These are phyloP conservation scores for Pharmacophagus antenor DNA, from an alignment of 2,888 invertebrate species.

Conservation along the genomic window DNA sequence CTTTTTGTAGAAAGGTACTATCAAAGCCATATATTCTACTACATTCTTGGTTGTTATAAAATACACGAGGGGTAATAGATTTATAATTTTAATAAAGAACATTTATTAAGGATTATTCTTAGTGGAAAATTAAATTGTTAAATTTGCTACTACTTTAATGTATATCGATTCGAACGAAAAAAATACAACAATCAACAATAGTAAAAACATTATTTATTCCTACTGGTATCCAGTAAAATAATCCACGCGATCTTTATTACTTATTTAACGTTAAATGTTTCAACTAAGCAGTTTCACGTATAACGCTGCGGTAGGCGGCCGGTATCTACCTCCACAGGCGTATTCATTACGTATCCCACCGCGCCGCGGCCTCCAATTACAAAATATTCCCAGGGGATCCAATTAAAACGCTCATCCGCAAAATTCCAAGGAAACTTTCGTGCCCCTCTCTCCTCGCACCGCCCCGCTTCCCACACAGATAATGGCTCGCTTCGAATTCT, in stretches of 20 bases:
- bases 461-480: slow-evolving; percentile 33
- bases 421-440: slow-evolving; percentile 72
- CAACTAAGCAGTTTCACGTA: slow-evolving; percentile 17
- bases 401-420: slow-evolving; percentile 78
- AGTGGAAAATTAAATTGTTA: too few species aligned
- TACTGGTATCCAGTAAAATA: not conserved
- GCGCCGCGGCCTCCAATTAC: slow-evolving; percentile 62
- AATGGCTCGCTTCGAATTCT: slow-evolving; percentile 53
- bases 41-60: too few species aligned
- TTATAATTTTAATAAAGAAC: too few species aligned
- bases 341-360: slow-evolving; percentile 35
- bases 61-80: too few species aligned
- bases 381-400: slow-evolving; percentile 73
- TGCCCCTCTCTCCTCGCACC: slow-evolving; percentile 2
- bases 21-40: too few species aligned
- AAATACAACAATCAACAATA: not conserved
- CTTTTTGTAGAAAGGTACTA: too few species aligned
- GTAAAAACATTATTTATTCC: not conserved
- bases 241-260: slow-evolving; percentile 9
- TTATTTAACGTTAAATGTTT: slow-evolving; percentile 12
- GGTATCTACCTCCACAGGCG: slow-evolving; percentile 19
- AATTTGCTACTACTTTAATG: too few species aligned
- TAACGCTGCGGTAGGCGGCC: slow-evolving; percentile 9
- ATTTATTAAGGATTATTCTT: too few species aligned
- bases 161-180: not conserved